Base-by-base conservation (phyloP, 2,113 vertebrate genomes). In the Rana temporaria region DNA sequence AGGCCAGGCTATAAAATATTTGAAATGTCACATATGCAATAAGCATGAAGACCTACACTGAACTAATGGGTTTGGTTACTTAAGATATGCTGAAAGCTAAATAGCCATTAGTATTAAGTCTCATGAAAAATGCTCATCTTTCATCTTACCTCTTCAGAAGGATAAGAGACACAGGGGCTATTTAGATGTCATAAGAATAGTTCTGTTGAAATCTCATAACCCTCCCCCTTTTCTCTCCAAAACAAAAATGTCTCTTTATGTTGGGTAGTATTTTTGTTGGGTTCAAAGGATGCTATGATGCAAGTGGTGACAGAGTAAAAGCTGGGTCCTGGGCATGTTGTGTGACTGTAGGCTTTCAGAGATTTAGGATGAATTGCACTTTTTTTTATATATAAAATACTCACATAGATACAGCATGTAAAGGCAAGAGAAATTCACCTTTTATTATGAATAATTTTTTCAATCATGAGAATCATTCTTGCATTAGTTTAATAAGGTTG, bases 21-120 rank as follows among this genome's bases (percentile, higher is more conserved):
- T 68, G 26, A 68, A 56, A 84, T 84, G 78, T 88, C 85, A 82
- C 81, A 38, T 87, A 87, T 84, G 87, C 88, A 88, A 66, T 86
- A 89, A 90, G 86, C 88, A 87, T 89, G 89, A 87, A 90, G 84
- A 59, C 81, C 77, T 79, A 52, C 55, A 20, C 76, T 53, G 84
- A 73, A 82, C 86, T 90, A 89, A 89, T 90, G 89, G 88, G 86
- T 85, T 86, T 88, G 89, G 79, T 88, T 91, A 90, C 24, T 87
- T 88, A 87, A 87, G 86, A 79, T 53, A 91, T 88, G 86, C 88
- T 90, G 89, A 92, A 91, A 90, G 89, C 88, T 88, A 90, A 91
- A 90, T 92, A 90, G 90, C 89, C 89, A 89, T 87, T 87, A 89
- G 87, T 89, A 88, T 90, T 90, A 89, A 89, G 87, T 87, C 89